Evolutionary conservation across 2,797 vertebrate species (phyloP), one percentile per base, ranked within the genome.

Genomic region (Smutsia gigantea): DNA sequence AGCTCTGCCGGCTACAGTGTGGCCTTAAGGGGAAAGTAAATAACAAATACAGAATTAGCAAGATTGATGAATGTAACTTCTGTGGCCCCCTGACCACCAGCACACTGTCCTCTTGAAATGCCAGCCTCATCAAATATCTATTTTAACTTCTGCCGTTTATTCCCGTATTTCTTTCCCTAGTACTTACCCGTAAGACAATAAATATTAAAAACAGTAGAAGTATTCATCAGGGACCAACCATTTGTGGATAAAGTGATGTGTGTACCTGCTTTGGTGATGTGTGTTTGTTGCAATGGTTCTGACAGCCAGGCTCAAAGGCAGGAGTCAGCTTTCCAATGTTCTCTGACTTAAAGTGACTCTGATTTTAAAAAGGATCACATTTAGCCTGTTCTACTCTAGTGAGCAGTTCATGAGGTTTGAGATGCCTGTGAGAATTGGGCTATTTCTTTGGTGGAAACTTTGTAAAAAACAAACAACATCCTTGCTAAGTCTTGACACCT

Each of bases 351-450:
- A 94, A 92, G 61, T 72, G 66, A 93, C 87, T 87, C 49, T 37
- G 55, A 34, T 74, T 93, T 95, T 46, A 42, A n/a, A 90, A 86
- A 69, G 46, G 29, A 49, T 34, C 12, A 7, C 5, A 42, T 53
- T 63, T 31, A 88, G 72, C 21, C 57, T 39, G 10, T 81, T 94
- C 55, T 88, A 49, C 42, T 87, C 63, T 49, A 31, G 63, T 55
- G 57, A 92, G 68, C 92, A 90, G 29, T 89, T 96, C 79, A 89
- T 95, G 85, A 94, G 88, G 17, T 81, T 93, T 89, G 94, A 93
- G 37, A 74, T 71, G 34, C 91, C 87, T 53, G 4, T 93, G 84
- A 95, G 95, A 93, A 92, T 18, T 93, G 55, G 27, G 34, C 82
- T 83, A 2, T 88, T 83, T 49, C 53, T 95, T 83, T 19, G 57